Percentiles rank a stretch among this genome's conserved stretches.
These are phyloP conservation scores for Heliangelus exortis DNA, from an alignment of 2,797 vertebrate genomes.

Conservation along the genomic window DNA sequence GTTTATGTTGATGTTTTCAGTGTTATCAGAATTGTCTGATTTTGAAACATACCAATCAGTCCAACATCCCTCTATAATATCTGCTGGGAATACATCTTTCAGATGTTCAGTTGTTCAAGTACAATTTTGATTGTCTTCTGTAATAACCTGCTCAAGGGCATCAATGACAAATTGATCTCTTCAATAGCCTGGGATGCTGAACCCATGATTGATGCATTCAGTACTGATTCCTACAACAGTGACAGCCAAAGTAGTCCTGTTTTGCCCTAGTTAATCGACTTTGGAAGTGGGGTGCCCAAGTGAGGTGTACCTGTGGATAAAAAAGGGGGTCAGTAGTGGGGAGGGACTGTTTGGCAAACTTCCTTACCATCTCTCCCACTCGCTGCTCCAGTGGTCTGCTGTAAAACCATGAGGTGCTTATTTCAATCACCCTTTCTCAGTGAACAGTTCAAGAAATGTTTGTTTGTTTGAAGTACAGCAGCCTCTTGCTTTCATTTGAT, in stretches of 20 bases:
- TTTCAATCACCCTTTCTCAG: not conserved
- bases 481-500: not conserved
- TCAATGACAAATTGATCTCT: not conserved
- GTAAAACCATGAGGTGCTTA: not conserved
- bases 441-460: not conserved
- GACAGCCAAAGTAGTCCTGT: not conserved
- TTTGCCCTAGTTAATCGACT: not conserved
- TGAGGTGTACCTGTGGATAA: not conserved
- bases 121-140: not conserved
- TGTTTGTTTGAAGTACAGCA: not conserved
- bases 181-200: not conserved
- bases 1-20: not conserved
- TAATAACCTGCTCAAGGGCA: not conserved
- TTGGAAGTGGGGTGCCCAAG: not conserved
- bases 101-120: not conserved
- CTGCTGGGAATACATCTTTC: not conserved
- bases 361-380: rapidly evolving
- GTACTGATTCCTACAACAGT: not conserved
- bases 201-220: not conserved
- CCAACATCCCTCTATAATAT: not conserved
- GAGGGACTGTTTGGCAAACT: not conserved
- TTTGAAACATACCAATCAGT: not conserved
- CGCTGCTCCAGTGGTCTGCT: rapidly evolving
- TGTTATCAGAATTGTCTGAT: not conserved
- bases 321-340: not conserved